Evolutionary conservation across 2,797 vertebrate genomes (phyloP).

Genomic region (Perodicticus potto): DNA sequence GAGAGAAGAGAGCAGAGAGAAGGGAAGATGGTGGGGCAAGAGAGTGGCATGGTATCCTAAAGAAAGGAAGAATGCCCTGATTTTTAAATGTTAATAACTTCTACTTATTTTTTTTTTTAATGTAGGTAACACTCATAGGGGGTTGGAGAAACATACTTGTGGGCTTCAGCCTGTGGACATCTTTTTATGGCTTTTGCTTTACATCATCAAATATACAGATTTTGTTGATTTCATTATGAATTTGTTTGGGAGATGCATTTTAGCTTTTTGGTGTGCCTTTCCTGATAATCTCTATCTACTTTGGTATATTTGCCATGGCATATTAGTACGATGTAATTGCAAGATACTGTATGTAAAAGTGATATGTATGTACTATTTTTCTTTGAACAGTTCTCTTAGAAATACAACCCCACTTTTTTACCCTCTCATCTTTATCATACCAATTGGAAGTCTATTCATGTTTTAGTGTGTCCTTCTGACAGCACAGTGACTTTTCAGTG

Average conservation of each 20-base stretch:
- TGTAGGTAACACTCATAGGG: background rate
- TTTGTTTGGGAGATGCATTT: slow-evolving; percentile 43
- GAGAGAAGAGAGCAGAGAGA: too few species aligned
- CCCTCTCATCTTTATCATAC: slow-evolving; percentile 1
- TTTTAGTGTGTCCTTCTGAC: background rate
- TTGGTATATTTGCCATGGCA: slow-evolving; percentile 15
- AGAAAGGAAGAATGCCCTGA: too few species aligned
- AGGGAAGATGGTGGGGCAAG: too few species aligned
- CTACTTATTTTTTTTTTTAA: background rate
- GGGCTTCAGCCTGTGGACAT: background rate
- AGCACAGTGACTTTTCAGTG: background rate
- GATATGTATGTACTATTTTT: background rate
- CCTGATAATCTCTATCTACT: slow-evolving; percentile 13
- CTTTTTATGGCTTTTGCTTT: slow-evolving; percentile 56
- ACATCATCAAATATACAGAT: slow-evolving; percentile 28
- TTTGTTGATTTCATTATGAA: slow-evolving; percentile 31
- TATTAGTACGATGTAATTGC: slow-evolving; percentile 3
- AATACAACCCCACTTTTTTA: background rate
- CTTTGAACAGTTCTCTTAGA: slow-evolving; percentile 42
- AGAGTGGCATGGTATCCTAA: too few species aligned
- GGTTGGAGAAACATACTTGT: background rate
- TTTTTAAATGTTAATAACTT: slow-evolving; percentile 54
- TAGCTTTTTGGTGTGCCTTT: slow-evolving; percentile 33
- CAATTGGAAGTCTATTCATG: slow-evolving; percentile 1
- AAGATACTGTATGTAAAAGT: slow-evolving; percentile 52